These are phyloP conservation scores for Dryobota labecula DNA, from an alignment of 2,888 invertebrate species.

Conservation along the genomic window DNA sequence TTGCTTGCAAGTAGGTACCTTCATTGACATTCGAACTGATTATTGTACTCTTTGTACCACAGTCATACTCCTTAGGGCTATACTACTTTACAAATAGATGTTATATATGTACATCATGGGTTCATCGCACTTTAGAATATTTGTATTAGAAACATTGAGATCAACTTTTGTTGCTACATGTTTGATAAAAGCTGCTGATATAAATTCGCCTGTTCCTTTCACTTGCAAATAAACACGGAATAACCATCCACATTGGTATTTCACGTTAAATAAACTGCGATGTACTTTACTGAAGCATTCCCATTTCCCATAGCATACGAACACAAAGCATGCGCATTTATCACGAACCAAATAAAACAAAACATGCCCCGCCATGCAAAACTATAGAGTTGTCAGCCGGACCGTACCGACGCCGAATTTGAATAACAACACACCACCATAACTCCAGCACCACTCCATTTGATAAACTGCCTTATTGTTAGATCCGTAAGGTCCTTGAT, in stretches of 20 bases:
- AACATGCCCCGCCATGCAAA: conserved; percentile 38
- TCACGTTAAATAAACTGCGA: conserved; percentile 53
- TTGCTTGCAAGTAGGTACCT: not conserved
- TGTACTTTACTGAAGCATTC: conserved; percentile 58
- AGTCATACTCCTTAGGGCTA: not conserved
- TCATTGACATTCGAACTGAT: not conserved
- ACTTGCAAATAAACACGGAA: conserved; percentile 47
- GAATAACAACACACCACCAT: conserved; percentile 55
- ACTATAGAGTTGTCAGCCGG: conserved; percentile 66
- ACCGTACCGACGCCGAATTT: conserved; percentile 56
- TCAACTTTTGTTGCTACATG: too few species aligned
- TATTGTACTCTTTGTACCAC: not conserved
- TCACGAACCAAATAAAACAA: conserved; percentile 64
- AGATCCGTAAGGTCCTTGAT: conserved; percentile 21
- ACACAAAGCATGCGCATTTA: conserved; percentile 62
- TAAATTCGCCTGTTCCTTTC: too few species aligned
- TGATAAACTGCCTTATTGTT: conserved; percentile 51
- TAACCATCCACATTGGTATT: conserved; percentile 54
- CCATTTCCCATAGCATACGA: conserved; percentile 57
- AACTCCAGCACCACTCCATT: not conserved
- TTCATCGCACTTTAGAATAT: not conserved
- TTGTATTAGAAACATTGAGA: too few species aligned
- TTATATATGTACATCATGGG: not conserved
- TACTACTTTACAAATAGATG: too few species aligned
- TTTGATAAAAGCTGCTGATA: too few species aligned